Evolutionary conservation across 92 coral and sea anemone species (phyloP), one percentile per base, ranked within the genome.

Genomic region (Epizoanthus scotinus): DNA sequence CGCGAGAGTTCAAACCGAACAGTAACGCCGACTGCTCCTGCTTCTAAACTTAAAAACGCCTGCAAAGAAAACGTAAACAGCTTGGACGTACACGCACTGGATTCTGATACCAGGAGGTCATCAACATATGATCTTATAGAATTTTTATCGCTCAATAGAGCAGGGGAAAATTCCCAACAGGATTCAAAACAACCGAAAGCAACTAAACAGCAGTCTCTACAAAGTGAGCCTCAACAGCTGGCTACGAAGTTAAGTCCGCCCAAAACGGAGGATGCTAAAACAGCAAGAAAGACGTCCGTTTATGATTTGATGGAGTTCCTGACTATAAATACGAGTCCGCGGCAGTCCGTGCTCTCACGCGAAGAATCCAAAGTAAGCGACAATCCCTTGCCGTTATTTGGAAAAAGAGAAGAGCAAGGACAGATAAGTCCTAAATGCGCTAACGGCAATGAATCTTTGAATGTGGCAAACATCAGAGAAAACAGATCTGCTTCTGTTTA

Each of bases 101-200:
- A 75, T 15, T 19, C 85, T 14, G 86, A 82, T 40, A 17, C 62
- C 3, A 64, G 97, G 21, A 83, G 91, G 8, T 38, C 91, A 1
- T 92, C 97, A 12, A 86, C 80, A 15, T 92, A 92, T 36, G 91
- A 92, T 58, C 82, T 92, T 9, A 79, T 87, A 82, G 94, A 92
- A 85, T 92, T 92, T 54, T 68, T 92, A 58, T 89, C 97, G 2
- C 84, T 89, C 49, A 67, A 79, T 50, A 20, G 49, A 42, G 42
- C 50, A 19, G 24, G 26, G 2, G 38, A 8, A 25, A 65, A 79
- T 13, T 10, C 49, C 15, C 19, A 36, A 18, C 31, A 13, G 55
- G 67, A 61, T 26, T 34, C 67, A 3, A 74, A 56, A 24, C 36
- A 44, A 2, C 34, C 44, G 17, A 12, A 8, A 21, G 26, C 5